These are phyloP conservation scores for Pelmatolapia mariae DNA, from an alignment of 2,113 vertebrate genomes.

Conservation along the genomic window DNA sequence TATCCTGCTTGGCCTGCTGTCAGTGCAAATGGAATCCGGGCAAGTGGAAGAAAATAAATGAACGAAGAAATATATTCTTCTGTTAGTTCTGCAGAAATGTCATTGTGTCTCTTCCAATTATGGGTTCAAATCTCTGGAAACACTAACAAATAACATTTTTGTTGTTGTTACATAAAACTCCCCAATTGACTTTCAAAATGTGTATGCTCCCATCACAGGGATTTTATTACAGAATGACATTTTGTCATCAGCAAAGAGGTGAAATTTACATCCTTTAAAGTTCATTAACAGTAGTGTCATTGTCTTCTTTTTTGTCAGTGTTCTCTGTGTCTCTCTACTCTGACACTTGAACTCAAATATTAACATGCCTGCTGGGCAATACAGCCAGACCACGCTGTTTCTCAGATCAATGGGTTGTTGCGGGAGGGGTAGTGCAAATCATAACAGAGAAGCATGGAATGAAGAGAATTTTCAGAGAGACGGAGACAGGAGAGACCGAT, in stretches of 20 bases:
- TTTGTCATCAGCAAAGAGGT: not conserved
- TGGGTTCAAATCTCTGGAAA: not conserved
- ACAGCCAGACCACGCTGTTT: not conserved
- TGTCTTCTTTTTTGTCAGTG: not conserved
- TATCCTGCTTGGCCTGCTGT: not conserved
- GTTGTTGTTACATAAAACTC: not conserved
- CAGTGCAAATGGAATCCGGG: rapidly evolving
- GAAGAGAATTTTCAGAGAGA: constrained; percentile 5
- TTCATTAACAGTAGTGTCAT: not conserved
- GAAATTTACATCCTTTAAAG: not conserved
- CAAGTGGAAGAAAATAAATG: not conserved
- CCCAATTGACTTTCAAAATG: not conserved
- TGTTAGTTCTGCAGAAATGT: not conserved
- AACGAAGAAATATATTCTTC: not conserved
- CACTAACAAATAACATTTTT: not conserved
- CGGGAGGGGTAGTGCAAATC: constrained; percentile 6
- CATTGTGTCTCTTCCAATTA: not conserved
- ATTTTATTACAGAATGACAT: not conserved
- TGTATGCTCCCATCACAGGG: not conserved
- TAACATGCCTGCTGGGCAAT: not conserved
- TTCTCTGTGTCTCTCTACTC: not conserved
- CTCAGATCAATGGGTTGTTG: constrained; percentile 4
- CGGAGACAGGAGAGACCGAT: constrained; percentile 17
- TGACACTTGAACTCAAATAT: not conserved
- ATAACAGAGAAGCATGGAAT: not conserved